Conservation (phyloP, 2,888 invertebrate species). For the Nipponacmea schrenckii region DNA sequence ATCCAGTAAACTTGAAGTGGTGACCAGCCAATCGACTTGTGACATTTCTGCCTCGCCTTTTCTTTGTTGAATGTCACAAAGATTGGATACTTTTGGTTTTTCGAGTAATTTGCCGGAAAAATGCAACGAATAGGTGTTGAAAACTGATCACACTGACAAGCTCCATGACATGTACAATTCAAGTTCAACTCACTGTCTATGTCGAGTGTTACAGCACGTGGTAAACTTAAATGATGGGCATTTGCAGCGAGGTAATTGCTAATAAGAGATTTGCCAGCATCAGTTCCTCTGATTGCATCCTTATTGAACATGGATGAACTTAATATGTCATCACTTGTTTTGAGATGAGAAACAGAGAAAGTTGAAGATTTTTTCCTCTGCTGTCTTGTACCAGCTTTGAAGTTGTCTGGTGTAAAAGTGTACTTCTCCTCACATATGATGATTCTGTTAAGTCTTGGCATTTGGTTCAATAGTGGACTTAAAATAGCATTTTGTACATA, state of each 20-base stretch:
- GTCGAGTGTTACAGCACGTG: not conserved
- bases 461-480: slow-evolving; percentile 11
- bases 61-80: not conserved
- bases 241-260: slow-evolving; percentile 2
- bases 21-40: slow-evolving; percentile 10
- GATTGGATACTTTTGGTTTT: not conserved
- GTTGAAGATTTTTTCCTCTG: not conserved
- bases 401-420: slow-evolving; percentile 9
- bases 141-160: not conserved
- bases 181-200: not conserved
- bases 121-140: not conserved
- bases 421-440: slow-evolving; percentile 37
- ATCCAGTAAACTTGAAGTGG: not conserved
- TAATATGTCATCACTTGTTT: slow-evolving; percentile 4
- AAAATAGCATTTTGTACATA: slow-evolving; percentile 26
- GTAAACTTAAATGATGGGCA: not conserved
- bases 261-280: not conserved
- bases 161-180: not conserved
- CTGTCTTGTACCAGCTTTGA: slow-evolving; percentile 8
- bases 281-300: not conserved
- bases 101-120: not conserved
- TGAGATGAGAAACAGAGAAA: not conserved
- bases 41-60: slow-evolving; percentile 17
- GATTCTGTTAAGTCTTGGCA: slow-evolving; percentile 20
- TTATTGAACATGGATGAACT: not conserved